Percentiles rank a stretch among this genome's conserved stretches.
phyloP scores from a whole-genome alignment of 2,888 invertebrate species.

The Chaetogeoica ovagalla region DNA sequence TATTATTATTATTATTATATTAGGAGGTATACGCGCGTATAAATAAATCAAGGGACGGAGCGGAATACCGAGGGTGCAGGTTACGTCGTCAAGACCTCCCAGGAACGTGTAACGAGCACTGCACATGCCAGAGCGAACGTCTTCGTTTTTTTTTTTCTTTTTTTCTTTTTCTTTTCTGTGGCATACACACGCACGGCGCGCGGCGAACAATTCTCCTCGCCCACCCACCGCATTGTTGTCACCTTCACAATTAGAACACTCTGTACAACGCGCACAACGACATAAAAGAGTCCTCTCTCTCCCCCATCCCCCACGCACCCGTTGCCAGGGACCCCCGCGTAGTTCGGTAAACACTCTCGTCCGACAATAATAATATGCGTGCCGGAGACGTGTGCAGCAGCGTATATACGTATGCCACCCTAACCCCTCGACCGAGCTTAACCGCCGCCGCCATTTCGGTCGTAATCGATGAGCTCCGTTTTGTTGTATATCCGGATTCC shows the following conservation, averaged over 20 bases:
- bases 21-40: neutral
- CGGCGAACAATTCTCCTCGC: conserved; percentile 12
- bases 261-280: neutral
- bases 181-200: neutral
- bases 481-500: conserved; percentile 39
- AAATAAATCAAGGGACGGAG: neutral
- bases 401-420: too few species aligned
- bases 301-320: too few species aligned
- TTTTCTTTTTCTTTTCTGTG: neutral
- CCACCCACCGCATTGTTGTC: conserved; percentile 34
- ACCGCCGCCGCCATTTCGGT: conserved; percentile 20
- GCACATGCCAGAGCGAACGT: conserved; percentile 42
- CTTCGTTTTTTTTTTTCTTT: neutral
- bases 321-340: conserved; percentile 42
- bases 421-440: too few species aligned
- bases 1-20: conserved; percentile 29
- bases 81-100: conserved; percentile 51
- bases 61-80: conserved; percentile 10
- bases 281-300: neutral
- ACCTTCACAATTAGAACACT: conserved; percentile 49
- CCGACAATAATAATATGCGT: conserved; percentile 10
- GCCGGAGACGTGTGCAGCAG: too few species aligned
- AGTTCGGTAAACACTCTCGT: conserved; percentile 46
- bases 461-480: conserved; percentile 49
- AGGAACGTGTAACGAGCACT: neutral